Percentiles rank a stretch among this genome's conserved stretches.
phyloP scores from a whole-genome alignment of 2,113 vertebrate species.

The Cyanoramphus novaezelandiae region DNA sequence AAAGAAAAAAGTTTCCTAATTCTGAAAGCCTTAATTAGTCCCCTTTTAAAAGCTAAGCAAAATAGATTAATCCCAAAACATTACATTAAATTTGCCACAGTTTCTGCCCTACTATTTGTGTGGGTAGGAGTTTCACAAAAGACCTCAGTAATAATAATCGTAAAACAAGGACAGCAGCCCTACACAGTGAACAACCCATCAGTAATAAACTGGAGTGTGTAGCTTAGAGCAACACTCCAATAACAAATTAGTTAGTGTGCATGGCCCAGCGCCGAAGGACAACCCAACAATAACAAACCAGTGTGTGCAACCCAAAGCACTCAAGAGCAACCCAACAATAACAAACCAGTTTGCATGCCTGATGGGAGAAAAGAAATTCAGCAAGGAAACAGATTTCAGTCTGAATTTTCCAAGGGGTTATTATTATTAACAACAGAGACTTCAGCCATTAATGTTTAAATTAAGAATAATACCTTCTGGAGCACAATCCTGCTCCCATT shows the following conservation, averaged over 20 bases:
- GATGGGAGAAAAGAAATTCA: constrained; percentile 61
- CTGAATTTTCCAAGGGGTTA: constrained; percentile 61
- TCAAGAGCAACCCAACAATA: constrained; percentile 63
- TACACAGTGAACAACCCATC: constrained; percentile 16
- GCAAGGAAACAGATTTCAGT: constrained; percentile 43
- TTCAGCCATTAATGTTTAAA: constrained; percentile 65
- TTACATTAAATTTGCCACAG: constrained; percentile 34
- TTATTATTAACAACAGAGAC: constrained; percentile 65
- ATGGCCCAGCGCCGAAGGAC: constrained; percentile 14
- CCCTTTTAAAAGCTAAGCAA: neutral
- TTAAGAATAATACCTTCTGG: constrained; percentile 62
- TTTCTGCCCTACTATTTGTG: constrained; percentile 19
- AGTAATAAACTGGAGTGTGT: constrained; percentile 18
- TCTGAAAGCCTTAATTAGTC: constrained; percentile 33
- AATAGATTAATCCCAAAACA: constrained; percentile 24
- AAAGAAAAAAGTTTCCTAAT: constrained; percentile 28
- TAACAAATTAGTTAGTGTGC: constrained; percentile 63
- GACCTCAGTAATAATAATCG: constrained; percentile 17
- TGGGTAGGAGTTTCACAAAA: constrained; percentile 49
- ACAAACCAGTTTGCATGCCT: constrained; percentile 58
- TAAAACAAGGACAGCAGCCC: constrained; percentile 42
- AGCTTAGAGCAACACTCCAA: constrained; percentile 52
- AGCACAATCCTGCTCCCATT: neutral
- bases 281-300: constrained; percentile 71
- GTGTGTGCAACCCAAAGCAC: constrained; percentile 57